Base-by-base conservation (phyloP, 2,888 invertebrate species). In the Hydroisotoma schaefferi region DNA sequence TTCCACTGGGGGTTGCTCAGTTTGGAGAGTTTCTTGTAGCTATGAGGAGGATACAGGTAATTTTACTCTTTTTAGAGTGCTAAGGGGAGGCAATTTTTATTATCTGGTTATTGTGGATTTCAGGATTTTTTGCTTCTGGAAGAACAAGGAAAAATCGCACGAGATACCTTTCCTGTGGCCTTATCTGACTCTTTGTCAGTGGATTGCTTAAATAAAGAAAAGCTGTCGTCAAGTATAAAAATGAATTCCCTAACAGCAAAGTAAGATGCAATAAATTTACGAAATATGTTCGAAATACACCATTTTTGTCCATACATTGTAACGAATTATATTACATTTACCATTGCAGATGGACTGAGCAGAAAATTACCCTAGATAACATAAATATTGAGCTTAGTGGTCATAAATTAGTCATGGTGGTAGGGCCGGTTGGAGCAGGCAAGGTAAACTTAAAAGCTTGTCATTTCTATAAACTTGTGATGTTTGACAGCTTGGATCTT, bases 291-390 rank as follows among this genome's bases (percentile, higher is more conserved):
- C n/a, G n/a, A n/a, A n/a, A n/a, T n/a, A n/a, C n/a, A n/a, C n/a
- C n/a, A n/a, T n/a, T n/a, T n/a, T n/a, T n/a, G n/a, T n/a, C n/a
- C n/a, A n/a, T n/a, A n/a, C n/a, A n/a, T n/a, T n/a, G n/a, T n/a
- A n/a, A n/a, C n/a, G n/a, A n/a, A n/a, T n/a, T n/a, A n/a, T n/a
- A n/a, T n/a, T n/a, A n/a, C n/a, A n/a, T n/a, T n/a, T n/a, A n/a
- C n/a, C n/a, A n/a, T n/a, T n/a, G n/a, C n/a, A 69, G 67, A 23
- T 70, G 70, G 70, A 64, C 61, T 10, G 52, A 48, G 10, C 63
- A 65, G 1, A 54, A 55, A 37, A n/a, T 40, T 10, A 59, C 64
- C 2, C 48, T 71, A 22, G 40, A 48, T 22, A 43, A 66, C 22
- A 18, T 71, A 0, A 61, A 55, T n/a, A 2, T 67, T 2, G 46